Percentiles rank a stretch among this genome's conserved stretches.
phyloP scores from a whole-genome alignment of 1,140 invertebrate species.

The Polyergus mexicanus region DNA sequence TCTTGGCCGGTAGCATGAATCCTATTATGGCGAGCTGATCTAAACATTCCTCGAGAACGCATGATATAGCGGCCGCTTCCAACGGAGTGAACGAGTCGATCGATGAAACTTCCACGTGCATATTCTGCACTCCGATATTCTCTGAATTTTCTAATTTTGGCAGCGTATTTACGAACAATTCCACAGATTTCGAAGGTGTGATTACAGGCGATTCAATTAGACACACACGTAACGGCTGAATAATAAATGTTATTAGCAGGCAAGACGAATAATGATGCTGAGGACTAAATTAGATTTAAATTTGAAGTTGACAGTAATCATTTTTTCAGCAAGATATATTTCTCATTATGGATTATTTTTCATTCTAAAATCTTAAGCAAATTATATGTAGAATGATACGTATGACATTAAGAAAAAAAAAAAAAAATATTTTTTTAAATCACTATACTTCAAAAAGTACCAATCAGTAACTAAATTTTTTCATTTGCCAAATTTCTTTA shows the following conservation, averaged over 20 bases:
- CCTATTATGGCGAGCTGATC: conserved; percentile 71
- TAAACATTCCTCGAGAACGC: conserved; percentile 70
- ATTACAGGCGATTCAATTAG: neutral
- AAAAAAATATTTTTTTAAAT: too few relatives aligned
- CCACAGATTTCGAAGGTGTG: neutral
- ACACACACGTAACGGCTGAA: conserved; percentile 3
- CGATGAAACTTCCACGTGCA: conserved; percentile 63
- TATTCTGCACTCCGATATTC: conserved; percentile 68
- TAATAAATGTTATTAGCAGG: neutral
- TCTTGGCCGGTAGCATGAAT: conserved; percentile 66
- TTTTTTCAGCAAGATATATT: too few relatives aligned
- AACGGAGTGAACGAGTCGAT: conserved; percentile 55
- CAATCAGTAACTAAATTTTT: too few relatives aligned
- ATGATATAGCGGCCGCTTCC: conserved; percentile 65
- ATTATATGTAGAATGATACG: too few relatives aligned
- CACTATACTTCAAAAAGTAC: too few relatives aligned
- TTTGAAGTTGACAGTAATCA: too few relatives aligned
- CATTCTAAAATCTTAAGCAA: too few relatives aligned
- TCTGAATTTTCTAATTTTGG: conserved; percentile 50
- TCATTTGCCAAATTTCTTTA: too few relatives aligned
- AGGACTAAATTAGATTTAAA: too few relatives aligned
- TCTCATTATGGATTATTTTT: too few relatives aligned
- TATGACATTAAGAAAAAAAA: too few relatives aligned
- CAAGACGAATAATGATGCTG: too few relatives aligned
- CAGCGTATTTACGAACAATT: neutral